A percentile compares a stretch with the other conserved stretches of the same genome.
Evolutionary conservation across 2,113 vertebrate genomes (phyloP).

Genomic region (Alouatta palliata): DNA sequence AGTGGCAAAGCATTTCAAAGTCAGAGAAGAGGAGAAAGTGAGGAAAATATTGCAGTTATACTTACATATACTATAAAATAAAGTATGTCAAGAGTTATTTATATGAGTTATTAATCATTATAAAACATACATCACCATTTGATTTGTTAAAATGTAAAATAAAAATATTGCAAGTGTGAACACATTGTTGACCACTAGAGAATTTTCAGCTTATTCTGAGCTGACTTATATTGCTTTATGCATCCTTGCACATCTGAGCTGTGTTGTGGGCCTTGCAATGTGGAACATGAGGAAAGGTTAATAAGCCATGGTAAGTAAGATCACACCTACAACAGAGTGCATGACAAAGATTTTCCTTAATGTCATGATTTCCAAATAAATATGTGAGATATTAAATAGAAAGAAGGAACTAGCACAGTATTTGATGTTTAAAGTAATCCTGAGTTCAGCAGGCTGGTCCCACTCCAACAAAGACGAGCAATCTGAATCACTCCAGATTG

Average conservation of each 20-base stretch:
- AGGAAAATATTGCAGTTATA: not conserved
- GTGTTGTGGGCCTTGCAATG: not conserved
- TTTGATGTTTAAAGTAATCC: not conserved
- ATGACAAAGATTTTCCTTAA: not conserved
- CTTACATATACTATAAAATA: not conserved
- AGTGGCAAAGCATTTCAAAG: not conserved
- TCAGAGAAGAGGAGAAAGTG: not conserved
- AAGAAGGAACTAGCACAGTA: not conserved
- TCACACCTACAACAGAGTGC: not conserved
- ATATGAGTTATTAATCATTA: not conserved
- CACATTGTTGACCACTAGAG: not conserved
- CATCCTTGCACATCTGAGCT: accelerated
- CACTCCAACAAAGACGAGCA: too few relatives aligned
- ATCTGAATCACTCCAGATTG: too few relatives aligned
- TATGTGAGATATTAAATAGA: not conserved
- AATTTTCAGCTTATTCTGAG: not conserved
- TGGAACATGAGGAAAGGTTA: not conserved
- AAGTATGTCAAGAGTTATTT: not conserved
- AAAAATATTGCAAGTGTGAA: not conserved
- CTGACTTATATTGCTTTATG: not conserved
- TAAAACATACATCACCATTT: not conserved
- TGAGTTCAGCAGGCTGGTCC: not conserved
- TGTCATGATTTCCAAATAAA: not conserved
- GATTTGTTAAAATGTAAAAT: not conserved
- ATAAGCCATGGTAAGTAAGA: not conserved